phyloP scores from a whole-genome alignment of 2,888 invertebrate genomes.

The Platycnemis pennipes region DNA sequence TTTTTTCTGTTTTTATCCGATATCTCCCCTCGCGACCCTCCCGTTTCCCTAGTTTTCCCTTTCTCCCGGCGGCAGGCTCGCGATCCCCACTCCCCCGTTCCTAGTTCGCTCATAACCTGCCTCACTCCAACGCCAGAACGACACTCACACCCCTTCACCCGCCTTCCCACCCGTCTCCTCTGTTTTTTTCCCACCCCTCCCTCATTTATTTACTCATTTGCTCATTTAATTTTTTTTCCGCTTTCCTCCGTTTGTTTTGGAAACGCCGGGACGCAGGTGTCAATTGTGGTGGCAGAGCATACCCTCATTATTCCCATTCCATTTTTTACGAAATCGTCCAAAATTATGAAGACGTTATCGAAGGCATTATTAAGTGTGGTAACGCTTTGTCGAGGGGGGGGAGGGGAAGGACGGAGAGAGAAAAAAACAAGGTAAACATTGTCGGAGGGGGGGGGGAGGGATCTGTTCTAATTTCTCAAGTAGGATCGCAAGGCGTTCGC shows the following conservation, averaged over 20 bases:
- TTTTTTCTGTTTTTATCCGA: neutral
- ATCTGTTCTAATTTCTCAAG: neutral
- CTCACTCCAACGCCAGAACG: neutral
- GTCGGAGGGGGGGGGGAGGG: neutral
- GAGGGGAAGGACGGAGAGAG: neutral
- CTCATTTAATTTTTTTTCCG: neutral
- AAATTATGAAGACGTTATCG: slow-evolving; percentile 62
- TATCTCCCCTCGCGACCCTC: neutral
- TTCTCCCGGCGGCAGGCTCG: neutral
- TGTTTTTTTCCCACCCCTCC: neutral
- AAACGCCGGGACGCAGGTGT: slow-evolving; percentile 21
- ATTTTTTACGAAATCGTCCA: slow-evolving; percentile 59
- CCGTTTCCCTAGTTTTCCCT: neutral
- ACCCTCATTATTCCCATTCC: slow-evolving; percentile 60
- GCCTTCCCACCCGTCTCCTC: neutral
- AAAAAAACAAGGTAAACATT: neutral
- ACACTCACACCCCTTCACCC: neutral
- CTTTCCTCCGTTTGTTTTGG: slow-evolving; percentile 46
- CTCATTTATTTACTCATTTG: neutral
- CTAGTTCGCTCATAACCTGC: neutral
- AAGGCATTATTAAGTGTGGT: slow-evolving; percentile 61
- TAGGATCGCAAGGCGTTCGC: neutral
- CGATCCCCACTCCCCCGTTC: neutral
- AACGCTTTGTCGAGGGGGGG: neutral
- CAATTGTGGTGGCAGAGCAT: slow-evolving; percentile 46